These are phyloP conservation scores for Glaucidium brasilianum DNA, from an alignment of 2,113 vertebrate species.

Conservation along the genomic window DNA sequence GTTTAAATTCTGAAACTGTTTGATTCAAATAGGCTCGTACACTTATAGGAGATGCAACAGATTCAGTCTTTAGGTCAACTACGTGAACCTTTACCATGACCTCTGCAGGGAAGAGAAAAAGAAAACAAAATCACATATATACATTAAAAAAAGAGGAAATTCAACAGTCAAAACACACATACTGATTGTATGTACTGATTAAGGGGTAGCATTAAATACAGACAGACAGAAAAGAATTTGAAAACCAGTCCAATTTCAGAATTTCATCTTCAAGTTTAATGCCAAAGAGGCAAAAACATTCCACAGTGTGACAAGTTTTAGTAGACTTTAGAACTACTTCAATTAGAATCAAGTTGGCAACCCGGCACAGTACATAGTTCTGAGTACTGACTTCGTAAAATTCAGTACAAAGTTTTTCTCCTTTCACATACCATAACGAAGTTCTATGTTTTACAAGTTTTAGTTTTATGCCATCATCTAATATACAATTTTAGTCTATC, in stretches of 20 bases:
- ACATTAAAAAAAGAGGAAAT: background rate
- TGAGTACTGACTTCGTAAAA: background rate
- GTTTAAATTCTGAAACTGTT: conserved; percentile 93
- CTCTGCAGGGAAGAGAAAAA: conserved; percentile 76
- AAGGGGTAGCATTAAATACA: background rate
- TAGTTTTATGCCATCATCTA: background rate
- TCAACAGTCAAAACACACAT: background rate
- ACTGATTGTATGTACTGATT: background rate
- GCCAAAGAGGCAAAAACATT: background rate
- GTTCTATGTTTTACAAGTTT: background rate
- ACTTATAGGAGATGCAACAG: conserved; percentile 87
- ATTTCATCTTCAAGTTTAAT: background rate
- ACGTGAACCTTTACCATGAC: conserved; percentile 98
- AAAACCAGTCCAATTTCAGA: background rate
- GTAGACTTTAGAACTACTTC: background rate
- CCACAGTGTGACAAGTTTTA: background rate
- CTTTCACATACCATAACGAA: background rate
- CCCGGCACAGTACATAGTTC: background rate
- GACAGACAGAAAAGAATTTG: background rate
- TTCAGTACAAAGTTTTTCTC: background rate
- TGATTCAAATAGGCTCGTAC: conserved; percentile 97
- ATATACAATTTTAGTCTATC: background rate
- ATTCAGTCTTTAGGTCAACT: conserved; percentile 90
- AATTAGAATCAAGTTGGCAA: background rate
- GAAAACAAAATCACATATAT: background rate